phyloP scores from a whole-genome alignment of 2,113 vertebrate genomes.

The Caloenas nicobarica region DNA sequence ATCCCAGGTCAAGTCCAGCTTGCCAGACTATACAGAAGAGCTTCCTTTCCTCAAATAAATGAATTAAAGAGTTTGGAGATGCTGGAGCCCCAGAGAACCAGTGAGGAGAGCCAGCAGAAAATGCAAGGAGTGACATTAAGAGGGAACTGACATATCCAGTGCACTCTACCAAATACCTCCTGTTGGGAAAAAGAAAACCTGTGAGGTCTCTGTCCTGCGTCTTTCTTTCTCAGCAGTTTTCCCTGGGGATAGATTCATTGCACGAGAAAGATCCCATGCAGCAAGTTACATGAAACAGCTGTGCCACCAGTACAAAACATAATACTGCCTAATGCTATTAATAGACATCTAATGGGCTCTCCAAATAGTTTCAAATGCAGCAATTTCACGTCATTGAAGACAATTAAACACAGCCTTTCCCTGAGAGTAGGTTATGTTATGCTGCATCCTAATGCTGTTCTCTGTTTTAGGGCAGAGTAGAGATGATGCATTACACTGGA shows the following conservation, averaged over 20 bases:
- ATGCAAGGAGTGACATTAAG: not conserved
- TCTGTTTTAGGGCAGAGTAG: not conserved
- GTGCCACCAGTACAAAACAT: not conserved
- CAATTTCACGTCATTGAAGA: not conserved
- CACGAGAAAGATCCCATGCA: not conserved
- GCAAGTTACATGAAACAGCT: slow-evolving; percentile 18
- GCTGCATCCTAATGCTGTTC: not conserved
- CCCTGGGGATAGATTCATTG: not conserved
- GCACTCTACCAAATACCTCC: not conserved
- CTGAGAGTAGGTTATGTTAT: not conserved
- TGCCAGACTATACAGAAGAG: not conserved
- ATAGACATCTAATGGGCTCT: not conserved
- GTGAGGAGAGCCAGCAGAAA: not conserved
- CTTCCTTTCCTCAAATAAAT: not conserved
- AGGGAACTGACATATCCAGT: not conserved
- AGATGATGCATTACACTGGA: not conserved
- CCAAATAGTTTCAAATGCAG: not conserved
- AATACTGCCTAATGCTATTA: not conserved
- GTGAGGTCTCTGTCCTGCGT: not conserved
- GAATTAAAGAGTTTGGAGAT: not conserved
- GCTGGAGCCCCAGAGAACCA: not conserved
- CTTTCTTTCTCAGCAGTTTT: not conserved
- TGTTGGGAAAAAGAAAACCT: not conserved
- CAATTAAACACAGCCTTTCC: not conserved
- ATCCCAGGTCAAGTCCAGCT: not conserved